Conservation (phyloP, 2,888 invertebrate species). For the Ypsolopha scabrella region DNA sequence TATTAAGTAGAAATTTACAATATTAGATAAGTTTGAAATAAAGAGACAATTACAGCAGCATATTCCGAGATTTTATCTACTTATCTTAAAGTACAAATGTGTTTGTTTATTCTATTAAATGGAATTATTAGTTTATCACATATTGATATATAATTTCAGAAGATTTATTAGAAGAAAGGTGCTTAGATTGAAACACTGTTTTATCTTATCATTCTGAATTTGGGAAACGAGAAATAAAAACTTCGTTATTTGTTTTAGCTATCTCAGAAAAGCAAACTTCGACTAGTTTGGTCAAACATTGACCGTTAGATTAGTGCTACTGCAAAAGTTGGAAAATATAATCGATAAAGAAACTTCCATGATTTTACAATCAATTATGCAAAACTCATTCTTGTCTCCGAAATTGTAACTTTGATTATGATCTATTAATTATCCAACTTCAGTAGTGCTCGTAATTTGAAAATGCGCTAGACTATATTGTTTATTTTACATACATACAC, state of each 20-base stretch:
- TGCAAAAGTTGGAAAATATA: constrained; percentile 1
- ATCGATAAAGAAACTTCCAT: constrained; percentile 1
- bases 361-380: too few species aligned
- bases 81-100: neutral
- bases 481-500: constrained; percentile 6
- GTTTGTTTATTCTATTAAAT: neutral
- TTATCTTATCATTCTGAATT: too few species aligned
- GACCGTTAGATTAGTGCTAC: constrained; percentile 13
- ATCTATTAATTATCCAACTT: constrained; percentile 17
- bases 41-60: neutral
- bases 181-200: neutral
- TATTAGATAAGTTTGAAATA: neutral
- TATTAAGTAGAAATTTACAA: neutral
- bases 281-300: constrained; percentile 25
- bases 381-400: too few species aligned
- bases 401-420: too few species aligned
- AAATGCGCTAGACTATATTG: constrained; percentile 18
- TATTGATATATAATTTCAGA: neutral
- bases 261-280: constrained; percentile 16
- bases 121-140: neutral
- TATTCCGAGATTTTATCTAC: neutral
- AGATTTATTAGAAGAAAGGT: neutral
- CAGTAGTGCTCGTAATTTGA: constrained; percentile 26
- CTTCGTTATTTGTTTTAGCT: too few species aligned
- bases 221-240: too few species aligned